Evolutionary conservation across 1,140 invertebrate species (phyloP), one percentile per base, ranked within the genome.

Genomic region (Drusus annulatus): DNA sequence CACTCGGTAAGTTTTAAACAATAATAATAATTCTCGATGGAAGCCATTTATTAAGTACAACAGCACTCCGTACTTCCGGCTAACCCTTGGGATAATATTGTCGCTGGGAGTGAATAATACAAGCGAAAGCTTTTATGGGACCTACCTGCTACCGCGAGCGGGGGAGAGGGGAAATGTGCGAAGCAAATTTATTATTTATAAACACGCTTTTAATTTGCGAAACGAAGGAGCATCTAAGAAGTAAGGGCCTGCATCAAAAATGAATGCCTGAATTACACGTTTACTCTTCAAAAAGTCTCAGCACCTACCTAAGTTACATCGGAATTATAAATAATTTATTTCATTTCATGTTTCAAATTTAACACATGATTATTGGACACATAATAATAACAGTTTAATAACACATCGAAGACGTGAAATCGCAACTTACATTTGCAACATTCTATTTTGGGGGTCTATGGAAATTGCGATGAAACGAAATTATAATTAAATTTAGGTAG

Each of bases 161-260:
- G 45, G 25, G 68, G 17, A 71, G 5, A 8, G 17, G n/a, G 36
- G 36, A 45, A 13, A 45, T 45, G 36, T 10, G 36, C 36, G 8
- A 45, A 45, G 36, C 8, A 45, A 54, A 51, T 52, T 71, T 52
- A 71, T 71, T 51, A 71, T 71, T 71, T 71, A 50, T 71, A 71
- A 71, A 71, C 65, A 21, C 25, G 36, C 65, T 71, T 50, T 71
- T 71, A 51, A 51, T 50, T 71, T 23, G 15, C n/a, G 65, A 6
- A 8, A 52, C n/a, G 62, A 28, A 65, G 62, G 25, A 7, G 31
- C 62, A 65, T 65, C 28, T 28, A 16, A 28, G 62, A 36, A 65
- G 25, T 65, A 5, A 16, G 62, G 58, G 58, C 25, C 58, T 19
- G 36, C 36, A 45, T 45, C 8, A 1, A 45, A 45, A 45, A n/a